Conservation (phyloP, 2,797 vertebrate genomes). For the Gadopsis marmoratus region DNA sequence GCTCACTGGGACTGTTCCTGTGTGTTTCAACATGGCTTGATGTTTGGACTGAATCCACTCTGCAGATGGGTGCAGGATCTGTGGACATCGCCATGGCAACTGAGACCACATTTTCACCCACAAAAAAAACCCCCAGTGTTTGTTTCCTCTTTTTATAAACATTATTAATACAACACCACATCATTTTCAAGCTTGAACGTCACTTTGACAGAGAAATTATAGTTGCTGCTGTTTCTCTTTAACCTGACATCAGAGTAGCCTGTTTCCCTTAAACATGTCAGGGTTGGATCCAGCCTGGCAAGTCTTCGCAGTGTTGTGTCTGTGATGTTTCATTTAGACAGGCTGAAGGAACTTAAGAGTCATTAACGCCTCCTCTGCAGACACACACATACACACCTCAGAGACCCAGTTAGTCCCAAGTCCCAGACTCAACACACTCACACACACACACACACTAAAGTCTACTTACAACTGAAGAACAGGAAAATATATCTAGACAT, state of each 20-base stretch:
- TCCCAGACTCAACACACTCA: constrained; percentile 27
- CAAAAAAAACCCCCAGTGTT: constrained; percentile 9
- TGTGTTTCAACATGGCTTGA: constrained; percentile 19
- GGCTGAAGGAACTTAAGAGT: constrained; percentile 20
- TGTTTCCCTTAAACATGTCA: constrained; percentile 48
- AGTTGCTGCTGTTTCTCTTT: constrained; percentile 13
- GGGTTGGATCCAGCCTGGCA: constrained; percentile 31
- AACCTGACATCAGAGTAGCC: constrained; percentile 23
- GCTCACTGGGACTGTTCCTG: constrained; percentile 28
- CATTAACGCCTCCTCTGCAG: constrained; percentile 28
- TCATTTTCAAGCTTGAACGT: not conserved
- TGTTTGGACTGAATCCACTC: constrained; percentile 46
- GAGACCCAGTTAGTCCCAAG: constrained; percentile 20
- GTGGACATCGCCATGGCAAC: constrained; percentile 63
- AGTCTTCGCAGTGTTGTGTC: constrained; percentile 3
- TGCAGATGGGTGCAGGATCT: constrained; percentile 35
- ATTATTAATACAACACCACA: not conserved
- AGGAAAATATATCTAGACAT: not conserved
- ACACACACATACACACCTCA: constrained; percentile 20
- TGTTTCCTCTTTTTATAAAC: constrained; percentile 22
- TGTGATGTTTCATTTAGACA: constrained; percentile 31
- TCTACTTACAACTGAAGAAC: not conserved
- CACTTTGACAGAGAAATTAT: not conserved
- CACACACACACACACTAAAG: not conserved
- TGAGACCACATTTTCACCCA: constrained; percentile 30